Evolutionary conservation across 2,797 vertebrate genomes (phyloP).

Genomic region (Myripristis murdjan): DNA sequence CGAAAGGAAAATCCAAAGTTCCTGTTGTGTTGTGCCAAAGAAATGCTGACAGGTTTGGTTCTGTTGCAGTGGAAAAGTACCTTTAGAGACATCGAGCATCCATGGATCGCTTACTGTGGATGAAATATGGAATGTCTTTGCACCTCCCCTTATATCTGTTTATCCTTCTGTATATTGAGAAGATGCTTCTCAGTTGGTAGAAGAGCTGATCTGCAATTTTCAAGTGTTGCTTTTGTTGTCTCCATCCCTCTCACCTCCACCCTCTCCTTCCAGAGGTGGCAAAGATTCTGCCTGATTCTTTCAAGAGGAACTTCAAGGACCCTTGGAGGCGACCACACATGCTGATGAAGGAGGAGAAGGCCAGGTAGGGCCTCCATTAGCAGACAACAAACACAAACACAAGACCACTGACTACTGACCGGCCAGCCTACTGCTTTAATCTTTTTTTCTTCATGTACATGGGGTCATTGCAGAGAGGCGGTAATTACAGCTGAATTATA

Average conservation of each 20-base stretch:
- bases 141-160: neutral
- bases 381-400: slow-evolving; percentile 33
- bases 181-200: neutral
- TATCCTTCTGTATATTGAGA: neutral
- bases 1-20: too few relatives aligned
- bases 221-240: slow-evolving; percentile 8
- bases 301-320: slow-evolving; percentile 90
- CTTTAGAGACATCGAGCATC: neutral
- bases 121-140: neutral
- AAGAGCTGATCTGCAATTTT: neutral
- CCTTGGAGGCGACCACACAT: slow-evolving; percentile 88
- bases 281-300: slow-evolving; percentile 89
- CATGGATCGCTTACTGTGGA: neutral
- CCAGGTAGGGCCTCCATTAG: slow-evolving; percentile 80
- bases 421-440: slow-evolving; percentile 23
- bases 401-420: slow-evolving; percentile 15
- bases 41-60: too few relatives aligned
- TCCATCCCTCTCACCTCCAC: neutral
- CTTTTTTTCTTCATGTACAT: slow-evolving; percentile 33
- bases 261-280: slow-evolving; percentile 85
- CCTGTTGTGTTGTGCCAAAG: too few relatives aligned
- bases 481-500: slow-evolving; percentile 38
- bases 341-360: slow-evolving; percentile 82
- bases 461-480: neutral
- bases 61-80: too few relatives aligned